A percentile compares a stretch with the other conserved stretches of the same genome.
phyloP scores from a whole-genome alignment of 23 tunicate genomes.

The Trididemnum miniatum region DNA sequence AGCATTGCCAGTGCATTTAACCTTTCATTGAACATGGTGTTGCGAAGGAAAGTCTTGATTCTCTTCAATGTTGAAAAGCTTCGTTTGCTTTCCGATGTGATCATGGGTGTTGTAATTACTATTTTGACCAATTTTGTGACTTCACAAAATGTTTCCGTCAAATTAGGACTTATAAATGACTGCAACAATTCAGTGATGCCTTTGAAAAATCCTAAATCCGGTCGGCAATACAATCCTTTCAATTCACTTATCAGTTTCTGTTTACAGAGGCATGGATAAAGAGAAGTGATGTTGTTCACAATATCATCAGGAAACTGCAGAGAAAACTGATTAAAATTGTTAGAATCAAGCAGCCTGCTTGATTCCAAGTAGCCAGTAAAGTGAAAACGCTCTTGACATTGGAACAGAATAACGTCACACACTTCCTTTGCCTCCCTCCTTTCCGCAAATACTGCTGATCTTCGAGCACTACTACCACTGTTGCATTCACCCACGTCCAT shows the following conservation, averaged over 20 bases:
- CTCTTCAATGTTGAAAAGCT: too few species aligned
- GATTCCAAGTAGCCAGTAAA: conserved; percentile 27
- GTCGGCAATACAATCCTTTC: background rate
- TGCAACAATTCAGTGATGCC: background rate
- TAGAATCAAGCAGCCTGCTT: background rate
- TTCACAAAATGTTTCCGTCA: conserved; percentile 10
- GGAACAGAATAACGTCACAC: background rate
- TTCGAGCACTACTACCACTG: background rate
- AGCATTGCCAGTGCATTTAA: too few species aligned
- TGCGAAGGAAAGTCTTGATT: too few species aligned
- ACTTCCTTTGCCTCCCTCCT: conserved; percentile 8
- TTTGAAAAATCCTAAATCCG: background rate
- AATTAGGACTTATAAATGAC: background rate
- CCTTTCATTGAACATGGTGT: too few species aligned
- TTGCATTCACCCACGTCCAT: background rate
- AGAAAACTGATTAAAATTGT: background rate
- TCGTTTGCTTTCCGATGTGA: too few species aligned
- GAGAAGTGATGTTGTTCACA: background rate
- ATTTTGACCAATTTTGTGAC: conserved; percentile 27
- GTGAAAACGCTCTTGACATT: conserved; percentile 16
- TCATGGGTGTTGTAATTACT: conserved; percentile 12
- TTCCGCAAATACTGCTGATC: background rate
- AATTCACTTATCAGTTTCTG: conserved; percentile 23
- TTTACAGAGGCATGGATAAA: conserved; percentile 18
- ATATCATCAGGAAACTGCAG: background rate